A percentile compares a stretch with the other conserved stretches of the same genome.
phyloP scores from a whole-genome alignment of 2,888 invertebrate species.

The Acleris cristana region DNA sequence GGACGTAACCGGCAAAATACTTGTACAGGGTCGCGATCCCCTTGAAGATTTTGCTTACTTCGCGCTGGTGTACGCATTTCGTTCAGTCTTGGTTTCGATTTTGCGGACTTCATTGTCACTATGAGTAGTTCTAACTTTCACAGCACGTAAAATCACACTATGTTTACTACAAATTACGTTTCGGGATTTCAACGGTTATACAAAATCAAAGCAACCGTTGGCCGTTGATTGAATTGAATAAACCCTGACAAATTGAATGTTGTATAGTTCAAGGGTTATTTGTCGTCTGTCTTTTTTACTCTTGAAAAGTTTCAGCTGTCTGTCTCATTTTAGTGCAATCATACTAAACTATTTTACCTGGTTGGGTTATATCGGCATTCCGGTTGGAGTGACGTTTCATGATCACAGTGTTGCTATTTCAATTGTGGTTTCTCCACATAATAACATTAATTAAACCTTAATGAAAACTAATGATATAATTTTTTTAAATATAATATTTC shows the following conservation, averaged over 20 bases:
- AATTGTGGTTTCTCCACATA: no score
- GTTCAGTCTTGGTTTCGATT: conserved; percentile 74
- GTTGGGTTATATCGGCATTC: conserved; percentile 45
- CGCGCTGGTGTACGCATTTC: conserved; percentile 76
- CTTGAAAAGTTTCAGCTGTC: background rate
- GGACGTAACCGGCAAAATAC: conserved; percentile 95
- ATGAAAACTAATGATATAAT: no score
- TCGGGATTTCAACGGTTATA: conserved; percentile 55
- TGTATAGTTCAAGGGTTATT: conserved; percentile 18
- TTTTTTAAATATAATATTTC: no score
- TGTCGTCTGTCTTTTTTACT: conserved; percentile 46
- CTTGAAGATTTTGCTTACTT: conserved; percentile 71
- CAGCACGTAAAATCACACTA: conserved; percentile 46
- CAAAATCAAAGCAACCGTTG: conserved; percentile 75
- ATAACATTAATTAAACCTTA: no score
- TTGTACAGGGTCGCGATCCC: conserved; percentile 89
- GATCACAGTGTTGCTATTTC: conserved; percentile 32
- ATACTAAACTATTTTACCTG: conserved; percentile 42
- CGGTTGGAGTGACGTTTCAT: conserved; percentile 33
- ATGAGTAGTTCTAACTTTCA: conserved; percentile 47
- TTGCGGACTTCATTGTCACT: conserved; percentile 74
- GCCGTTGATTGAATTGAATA: conserved; percentile 50
- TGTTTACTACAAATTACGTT: conserved; percentile 43
- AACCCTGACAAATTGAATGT: conserved; percentile 45
- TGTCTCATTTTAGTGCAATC: conserved; percentile 47